Conservation (phyloP, 2,888 invertebrate species). For the Sthenelais limicola region DNA sequence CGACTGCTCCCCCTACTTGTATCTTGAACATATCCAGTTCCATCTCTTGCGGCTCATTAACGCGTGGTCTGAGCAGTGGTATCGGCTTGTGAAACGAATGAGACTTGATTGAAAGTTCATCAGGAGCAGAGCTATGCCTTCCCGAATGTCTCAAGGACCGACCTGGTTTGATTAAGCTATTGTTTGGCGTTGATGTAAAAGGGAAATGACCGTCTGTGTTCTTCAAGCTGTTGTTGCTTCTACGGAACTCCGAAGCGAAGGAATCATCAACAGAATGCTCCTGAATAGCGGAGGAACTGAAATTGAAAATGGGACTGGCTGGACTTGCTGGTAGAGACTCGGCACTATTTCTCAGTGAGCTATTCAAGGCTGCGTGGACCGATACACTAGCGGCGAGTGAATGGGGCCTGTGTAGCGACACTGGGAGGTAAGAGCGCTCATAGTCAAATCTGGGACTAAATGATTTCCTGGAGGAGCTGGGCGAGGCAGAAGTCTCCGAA, state of each 20-base stretch:
- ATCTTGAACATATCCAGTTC: conserved; percentile 16
- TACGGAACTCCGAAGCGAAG: too few species aligned
- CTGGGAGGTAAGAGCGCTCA: conserved; percentile 4
- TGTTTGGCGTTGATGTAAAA: conserved; percentile 3
- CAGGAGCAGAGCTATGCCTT: conserved; percentile 17
- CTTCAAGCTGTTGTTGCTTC: too few species aligned
- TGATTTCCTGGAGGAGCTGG: neutral
- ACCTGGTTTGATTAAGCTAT: conserved; percentile 2
- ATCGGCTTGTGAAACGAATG: too few species aligned
- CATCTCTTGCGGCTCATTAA: neutral
- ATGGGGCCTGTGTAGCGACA: neutral
- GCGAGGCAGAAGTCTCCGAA: neutral
- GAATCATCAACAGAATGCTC: conserved; percentile 11
- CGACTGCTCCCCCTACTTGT: neutral
- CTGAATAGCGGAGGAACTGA: conserved; percentile 6
- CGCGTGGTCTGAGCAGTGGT: neutral
- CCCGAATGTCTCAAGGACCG: conserved; percentile 9
- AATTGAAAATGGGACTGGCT: neutral
- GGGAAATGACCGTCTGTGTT: neutral
- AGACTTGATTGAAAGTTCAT: too few species aligned
- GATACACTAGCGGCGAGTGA: conserved; percentile 28
- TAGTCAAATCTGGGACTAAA: conserved; percentile 26
- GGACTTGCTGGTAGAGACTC: neutral
- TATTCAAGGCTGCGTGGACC: conserved; percentile 28
- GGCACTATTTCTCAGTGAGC: neutral